Evolutionary conservation across 2,797 vertebrate genomes (phyloP), one percentile per base, ranked within the genome.

Genomic region (Rousettus madagascariensis): DNA sequence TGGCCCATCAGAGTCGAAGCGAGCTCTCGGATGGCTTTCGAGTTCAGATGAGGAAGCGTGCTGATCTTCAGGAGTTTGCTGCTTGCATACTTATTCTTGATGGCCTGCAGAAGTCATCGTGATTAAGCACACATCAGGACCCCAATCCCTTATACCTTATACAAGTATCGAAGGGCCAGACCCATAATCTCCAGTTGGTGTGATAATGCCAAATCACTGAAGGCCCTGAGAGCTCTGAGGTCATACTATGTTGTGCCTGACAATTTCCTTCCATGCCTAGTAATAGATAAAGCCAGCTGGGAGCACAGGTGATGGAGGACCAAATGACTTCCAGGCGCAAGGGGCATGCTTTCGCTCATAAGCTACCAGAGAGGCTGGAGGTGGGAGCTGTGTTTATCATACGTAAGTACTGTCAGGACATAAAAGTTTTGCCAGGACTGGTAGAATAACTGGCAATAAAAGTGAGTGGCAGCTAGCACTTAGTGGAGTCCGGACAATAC

Each of bases 11-110:
- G 97, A 2, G 98, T 79, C 0, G 98, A 98, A 8, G 99, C 99
- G 61, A 99, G 97, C 55, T 98, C 98, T 94, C 95, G 98, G 95
- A 99, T 12, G 9, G 98, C 0, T 0, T 97, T 36, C 0, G 98
- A 97, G 86, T 98, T 98, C 57, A 99, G 98, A 93, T 99, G 99
- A 85, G 99, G 98, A 10, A 99, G 95, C 2, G 98, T 98, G 98
- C 99, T 99, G 97, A 99, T 98, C 96, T 97, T 98, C 99, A 99
- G 98, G 59, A 99, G 98, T 68, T 98, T 99, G 96, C 98, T 98
- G 98, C 99, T 99, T 0, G 99, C 98, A 51, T 99, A 99, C 90
- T 99, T 99, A 93, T 98, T 99, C 98, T 97, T 99, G 84, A 99
- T 93, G 6, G 99, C 99, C 99, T 99, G 98, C 59, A 88, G 87